Conservation (phyloP, 2,888 invertebrate species). For the Tridacna gigas region DNA sequence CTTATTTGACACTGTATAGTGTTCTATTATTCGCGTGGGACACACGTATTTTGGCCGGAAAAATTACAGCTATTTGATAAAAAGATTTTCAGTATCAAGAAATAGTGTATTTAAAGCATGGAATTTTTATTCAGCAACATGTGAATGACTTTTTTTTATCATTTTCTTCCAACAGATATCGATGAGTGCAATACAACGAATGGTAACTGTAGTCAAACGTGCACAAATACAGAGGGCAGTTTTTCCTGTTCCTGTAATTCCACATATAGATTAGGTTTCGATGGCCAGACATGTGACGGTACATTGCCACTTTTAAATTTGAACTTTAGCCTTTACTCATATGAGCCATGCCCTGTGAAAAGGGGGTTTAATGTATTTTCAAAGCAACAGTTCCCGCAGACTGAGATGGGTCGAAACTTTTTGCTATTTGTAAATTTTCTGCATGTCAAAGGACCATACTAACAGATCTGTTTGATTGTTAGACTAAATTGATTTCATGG, state of each 20-base stretch:
- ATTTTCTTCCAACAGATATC: constrained; percentile 13
- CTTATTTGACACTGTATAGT: too few species aligned
- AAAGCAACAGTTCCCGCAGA: too few species aligned
- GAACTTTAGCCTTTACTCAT: background rate
- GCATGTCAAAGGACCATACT: too few species aligned
- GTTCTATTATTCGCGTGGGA: too few species aligned
- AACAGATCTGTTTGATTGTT: too few species aligned
- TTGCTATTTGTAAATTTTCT: too few species aligned
- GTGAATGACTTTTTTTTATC: background rate
- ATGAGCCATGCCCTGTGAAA: too few species aligned
- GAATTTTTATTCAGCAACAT: background rate
- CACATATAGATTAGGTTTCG: constrained; percentile 39
- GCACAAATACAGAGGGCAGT: constrained; percentile 57
- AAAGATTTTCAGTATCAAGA: background rate
- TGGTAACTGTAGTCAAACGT: constrained; percentile 64
- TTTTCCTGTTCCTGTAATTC: constrained; percentile 53
- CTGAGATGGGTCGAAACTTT: too few species aligned
- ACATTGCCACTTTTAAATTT: background rate
- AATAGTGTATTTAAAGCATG: background rate
- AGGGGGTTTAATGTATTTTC: too few species aligned
- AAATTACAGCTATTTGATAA: background rate
- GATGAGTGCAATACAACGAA: constrained; percentile 21
- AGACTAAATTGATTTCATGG: too few species aligned
- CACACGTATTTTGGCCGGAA: too few species aligned
- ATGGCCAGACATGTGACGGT: constrained; percentile 16